Conservation (phyloP, 2,797 vertebrate genomes). For the Urophycis tenuis region DNA sequence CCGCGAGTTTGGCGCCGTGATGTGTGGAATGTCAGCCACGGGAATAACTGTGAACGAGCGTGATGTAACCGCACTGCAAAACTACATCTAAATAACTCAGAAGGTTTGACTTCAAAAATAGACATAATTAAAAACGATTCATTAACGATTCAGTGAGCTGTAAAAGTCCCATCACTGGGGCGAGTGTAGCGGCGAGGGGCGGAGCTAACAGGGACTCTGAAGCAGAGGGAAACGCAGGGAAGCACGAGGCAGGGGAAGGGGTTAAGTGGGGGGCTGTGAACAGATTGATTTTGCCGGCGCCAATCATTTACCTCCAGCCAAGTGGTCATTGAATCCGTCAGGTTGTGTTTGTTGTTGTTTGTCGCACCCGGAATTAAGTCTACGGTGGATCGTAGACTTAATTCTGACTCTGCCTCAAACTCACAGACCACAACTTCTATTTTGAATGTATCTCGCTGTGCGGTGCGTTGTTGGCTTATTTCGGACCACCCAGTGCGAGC, state of each 20-base stretch:
- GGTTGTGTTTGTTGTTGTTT: background rate
- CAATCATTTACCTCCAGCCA: background rate
- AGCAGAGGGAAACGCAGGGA: background rate
- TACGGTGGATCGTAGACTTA: background rate
- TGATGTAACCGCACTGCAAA: background rate
- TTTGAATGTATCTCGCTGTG: too few relatives aligned
- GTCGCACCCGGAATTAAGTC: too few relatives aligned
- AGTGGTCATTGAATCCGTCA: background rate
- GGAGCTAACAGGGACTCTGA: too few relatives aligned
- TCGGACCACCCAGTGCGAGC: too few relatives aligned
- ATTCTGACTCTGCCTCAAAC: background rate
- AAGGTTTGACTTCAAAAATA: too few relatives aligned
- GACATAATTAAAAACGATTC: too few relatives aligned
- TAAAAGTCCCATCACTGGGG: too few relatives aligned
- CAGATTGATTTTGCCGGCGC: background rate
- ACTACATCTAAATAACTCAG: too few relatives aligned
- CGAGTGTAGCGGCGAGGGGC: too few relatives aligned
- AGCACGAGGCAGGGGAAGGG: background rate
- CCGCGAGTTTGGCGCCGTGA: background rate
- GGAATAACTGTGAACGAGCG: background rate
- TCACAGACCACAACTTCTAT: background rate
- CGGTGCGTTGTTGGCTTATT: too few relatives aligned
- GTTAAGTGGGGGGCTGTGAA: background rate
- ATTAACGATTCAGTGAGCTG: too few relatives aligned
- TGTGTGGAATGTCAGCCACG: background rate